Conservation (phyloP, 1,140 invertebrate species). For the Drosophila teissieri region DNA sequence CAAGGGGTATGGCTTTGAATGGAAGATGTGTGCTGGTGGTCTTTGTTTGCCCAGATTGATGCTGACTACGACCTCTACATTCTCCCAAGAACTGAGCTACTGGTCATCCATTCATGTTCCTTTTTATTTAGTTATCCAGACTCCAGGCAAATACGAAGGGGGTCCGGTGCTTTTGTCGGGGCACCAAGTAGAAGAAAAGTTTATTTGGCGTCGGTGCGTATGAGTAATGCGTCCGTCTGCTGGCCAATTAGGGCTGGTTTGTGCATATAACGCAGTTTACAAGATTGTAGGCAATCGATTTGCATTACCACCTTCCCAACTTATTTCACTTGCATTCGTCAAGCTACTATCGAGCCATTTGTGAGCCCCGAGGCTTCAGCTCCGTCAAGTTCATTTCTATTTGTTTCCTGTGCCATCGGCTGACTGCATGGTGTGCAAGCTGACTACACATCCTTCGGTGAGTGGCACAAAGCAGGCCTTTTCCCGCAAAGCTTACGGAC, state of each 20-base stretch:
- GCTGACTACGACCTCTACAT: slow-evolving; percentile 24
- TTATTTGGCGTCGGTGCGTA: slow-evolving; percentile 32
- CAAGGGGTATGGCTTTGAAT: slow-evolving; percentile 51
- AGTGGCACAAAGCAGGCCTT: slow-evolving; percentile 65
- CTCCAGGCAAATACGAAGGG: slow-evolving; percentile 31
- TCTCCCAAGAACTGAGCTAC: slow-evolving; percentile 1
- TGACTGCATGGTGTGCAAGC: slow-evolving; percentile 13
- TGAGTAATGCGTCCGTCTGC: slow-evolving; percentile 49
- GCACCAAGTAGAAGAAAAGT: slow-evolving; percentile 18
- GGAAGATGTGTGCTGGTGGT: slow-evolving; percentile 15
- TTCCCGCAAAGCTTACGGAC: slow-evolving; percentile 67
- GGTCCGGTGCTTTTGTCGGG: not conserved
- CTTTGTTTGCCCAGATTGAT: slow-evolving; percentile 66
- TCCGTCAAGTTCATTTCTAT: slow-evolving; percentile 15
- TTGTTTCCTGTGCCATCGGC: slow-evolving; percentile 11
- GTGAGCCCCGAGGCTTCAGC: slow-evolving; percentile 15
- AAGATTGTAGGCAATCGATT: slow-evolving; percentile 47
- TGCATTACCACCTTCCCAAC: slow-evolving; percentile 14
- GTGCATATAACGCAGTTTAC: slow-evolving; percentile 34
- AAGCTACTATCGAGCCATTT: slow-evolving; percentile 32
- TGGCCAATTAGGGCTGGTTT: slow-evolving; percentile 56
- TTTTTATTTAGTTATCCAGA: slow-evolving; percentile 69
- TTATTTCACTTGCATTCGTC: slow-evolving; percentile 17
- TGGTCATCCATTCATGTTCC: slow-evolving; percentile 29
- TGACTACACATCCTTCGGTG: slow-evolving; percentile 53